Conservation (phyloP, 2,113 vertebrate genomes). For the Otis tarda region DNA sequence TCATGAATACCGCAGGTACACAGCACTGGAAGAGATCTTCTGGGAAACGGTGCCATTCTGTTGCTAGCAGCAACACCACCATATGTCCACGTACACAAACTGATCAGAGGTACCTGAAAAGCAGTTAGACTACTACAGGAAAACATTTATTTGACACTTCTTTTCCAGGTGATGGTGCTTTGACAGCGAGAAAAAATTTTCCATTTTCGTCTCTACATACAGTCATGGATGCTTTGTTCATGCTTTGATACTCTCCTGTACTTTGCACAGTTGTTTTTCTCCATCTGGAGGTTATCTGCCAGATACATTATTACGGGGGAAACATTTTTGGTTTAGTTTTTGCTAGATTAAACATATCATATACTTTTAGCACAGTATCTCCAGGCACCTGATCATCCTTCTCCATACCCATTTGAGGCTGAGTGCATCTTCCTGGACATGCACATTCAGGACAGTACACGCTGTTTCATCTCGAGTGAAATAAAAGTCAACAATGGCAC, state of each 20-base stretch:
- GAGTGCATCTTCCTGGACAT: neutral
- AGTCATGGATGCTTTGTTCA: neutral
- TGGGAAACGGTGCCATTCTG: neutral
- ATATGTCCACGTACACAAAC: neutral
- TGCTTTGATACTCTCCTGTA: neutral
- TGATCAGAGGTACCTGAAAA: neutral
- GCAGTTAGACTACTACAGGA: neutral
- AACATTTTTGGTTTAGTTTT: neutral
- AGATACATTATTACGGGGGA: neutral
- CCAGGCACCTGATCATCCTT: neutral
- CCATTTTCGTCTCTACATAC: neutral
- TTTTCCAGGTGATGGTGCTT: neutral
- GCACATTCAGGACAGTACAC: neutral
- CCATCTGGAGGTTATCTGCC: neutral
- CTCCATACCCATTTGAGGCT: fast-evolving
- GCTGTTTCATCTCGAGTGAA: neutral
- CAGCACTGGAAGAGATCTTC: neutral
- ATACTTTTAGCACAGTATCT: neutral
- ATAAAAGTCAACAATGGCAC: neutral
- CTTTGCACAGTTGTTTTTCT: neutral
- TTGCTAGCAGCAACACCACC: neutral
- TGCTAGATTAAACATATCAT: neutral
- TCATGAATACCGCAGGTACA: neutral
- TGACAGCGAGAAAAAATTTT: neutral
- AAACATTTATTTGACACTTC: neutral